Percentiles rank a stretch among this genome's conserved stretches.
phyloP scores from a whole-genome alignment of 2,888 invertebrate genomes.

The Eupithecia subumbrata region DNA sequence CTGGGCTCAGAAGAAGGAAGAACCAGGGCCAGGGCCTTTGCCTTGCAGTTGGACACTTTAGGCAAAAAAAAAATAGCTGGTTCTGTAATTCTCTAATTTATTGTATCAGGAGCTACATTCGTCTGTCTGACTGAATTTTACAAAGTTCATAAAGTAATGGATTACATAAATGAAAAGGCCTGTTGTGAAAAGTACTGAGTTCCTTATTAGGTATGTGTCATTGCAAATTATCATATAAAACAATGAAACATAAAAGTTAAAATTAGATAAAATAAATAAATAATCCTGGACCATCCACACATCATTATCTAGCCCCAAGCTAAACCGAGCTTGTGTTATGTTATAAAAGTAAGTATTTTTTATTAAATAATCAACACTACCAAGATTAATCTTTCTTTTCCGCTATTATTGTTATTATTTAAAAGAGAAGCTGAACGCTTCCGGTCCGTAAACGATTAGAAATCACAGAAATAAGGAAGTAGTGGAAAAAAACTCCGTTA shows the following conservation, averaged over 20 bases:
- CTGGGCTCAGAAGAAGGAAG: too few relatives aligned
- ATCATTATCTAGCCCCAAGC: too few relatives aligned
- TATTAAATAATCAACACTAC: background rate
- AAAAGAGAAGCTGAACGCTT: constrained; percentile 22
- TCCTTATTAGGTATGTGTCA: too few relatives aligned
- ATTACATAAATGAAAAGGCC: background rate
- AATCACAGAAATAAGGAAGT: constrained; percentile 35
- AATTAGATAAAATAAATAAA: background rate
- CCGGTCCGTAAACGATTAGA: constrained; percentile 34
- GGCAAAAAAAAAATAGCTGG: too few relatives aligned
- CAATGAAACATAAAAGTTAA: background rate
- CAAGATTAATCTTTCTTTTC: background rate
- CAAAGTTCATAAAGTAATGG: background rate
- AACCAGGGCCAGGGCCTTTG: too few relatives aligned
- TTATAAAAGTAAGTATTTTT: background rate
- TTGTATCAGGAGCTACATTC: too few relatives aligned
- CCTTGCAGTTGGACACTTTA: too few relatives aligned
- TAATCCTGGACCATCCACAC: too few relatives aligned
- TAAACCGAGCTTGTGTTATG: too few relatives aligned
- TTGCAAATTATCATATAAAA: too few relatives aligned
- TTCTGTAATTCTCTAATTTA: too few relatives aligned
- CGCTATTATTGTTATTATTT: constrained; percentile 13
- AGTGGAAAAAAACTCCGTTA: constrained; percentile 19
- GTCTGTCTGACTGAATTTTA: too few relatives aligned
- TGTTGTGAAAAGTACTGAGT: background rate